These are phyloP conservation scores for Pachycephala philippinensis DNA, from an alignment of 2,113 vertebrate genomes.

Conservation along the genomic window DNA sequence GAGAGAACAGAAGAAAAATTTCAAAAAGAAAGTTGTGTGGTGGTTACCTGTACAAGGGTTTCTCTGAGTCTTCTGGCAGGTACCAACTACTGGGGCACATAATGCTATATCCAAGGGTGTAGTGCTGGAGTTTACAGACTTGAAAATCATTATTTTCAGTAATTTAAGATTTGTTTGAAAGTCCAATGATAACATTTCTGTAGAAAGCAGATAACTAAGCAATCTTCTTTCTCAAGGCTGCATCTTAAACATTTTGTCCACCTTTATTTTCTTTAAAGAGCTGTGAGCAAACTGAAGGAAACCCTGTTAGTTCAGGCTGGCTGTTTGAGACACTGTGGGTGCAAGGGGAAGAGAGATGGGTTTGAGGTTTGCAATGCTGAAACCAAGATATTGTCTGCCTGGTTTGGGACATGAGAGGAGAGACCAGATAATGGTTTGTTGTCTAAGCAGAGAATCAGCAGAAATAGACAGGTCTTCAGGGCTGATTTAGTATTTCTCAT, in stretches of 20 bases:
- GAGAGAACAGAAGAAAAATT: background rate
- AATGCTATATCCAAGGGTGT: accelerated
- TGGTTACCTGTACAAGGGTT: background rate
- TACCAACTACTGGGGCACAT: background rate
- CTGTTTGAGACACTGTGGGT: background rate
- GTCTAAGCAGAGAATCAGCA: background rate
- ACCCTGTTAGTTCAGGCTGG: background rate
- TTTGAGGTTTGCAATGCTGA: background rate
- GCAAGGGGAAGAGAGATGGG: background rate
- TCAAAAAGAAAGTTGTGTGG: background rate
- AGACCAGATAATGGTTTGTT: background rate
- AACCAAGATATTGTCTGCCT: background rate
- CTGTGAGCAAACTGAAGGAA: background rate
- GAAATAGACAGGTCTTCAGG: background rate
- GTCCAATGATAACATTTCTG: background rate
- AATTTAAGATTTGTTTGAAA: background rate
- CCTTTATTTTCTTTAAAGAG: background rate
- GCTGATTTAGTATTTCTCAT: background rate
- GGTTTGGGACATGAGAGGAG: background rate
- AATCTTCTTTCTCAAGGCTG: background rate
- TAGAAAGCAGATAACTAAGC: background rate
- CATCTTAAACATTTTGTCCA: background rate
- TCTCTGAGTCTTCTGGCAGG: background rate
- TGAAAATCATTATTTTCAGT: background rate
- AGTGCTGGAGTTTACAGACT: background rate